Conservation (phyloP, 2,888 invertebrate genomes). For the Smittia sp. region DNA sequence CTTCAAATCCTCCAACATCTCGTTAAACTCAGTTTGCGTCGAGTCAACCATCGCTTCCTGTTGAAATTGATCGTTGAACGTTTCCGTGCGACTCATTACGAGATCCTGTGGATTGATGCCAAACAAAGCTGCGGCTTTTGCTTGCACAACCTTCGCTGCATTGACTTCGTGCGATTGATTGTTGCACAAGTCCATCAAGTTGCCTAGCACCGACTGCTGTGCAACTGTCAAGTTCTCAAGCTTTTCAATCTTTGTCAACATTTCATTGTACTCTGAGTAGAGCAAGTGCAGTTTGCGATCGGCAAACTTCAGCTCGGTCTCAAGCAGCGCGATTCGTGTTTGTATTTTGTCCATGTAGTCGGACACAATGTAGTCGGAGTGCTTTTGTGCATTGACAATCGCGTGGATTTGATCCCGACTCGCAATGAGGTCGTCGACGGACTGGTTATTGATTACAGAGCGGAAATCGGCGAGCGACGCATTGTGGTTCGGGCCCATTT, state of each 20-base stretch:
- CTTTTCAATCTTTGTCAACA: conserved; percentile 90
- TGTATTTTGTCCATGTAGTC: conserved; percentile 90
- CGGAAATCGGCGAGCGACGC: conserved; percentile 34
- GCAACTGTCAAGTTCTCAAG: conserved; percentile 81
- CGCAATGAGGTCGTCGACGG: conserved; percentile 20
- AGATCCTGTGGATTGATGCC: conserved; percentile 46
- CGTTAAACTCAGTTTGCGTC: conserved; percentile 45
- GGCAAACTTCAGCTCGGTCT: conserved; percentile 87
- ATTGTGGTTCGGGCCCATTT: conserved; percentile 17
- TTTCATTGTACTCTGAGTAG: conserved; percentile 88
- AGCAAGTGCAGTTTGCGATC: conserved; percentile 88
- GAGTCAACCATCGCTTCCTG: conserved; percentile 35
- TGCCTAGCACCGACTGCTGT: conserved; percentile 86
- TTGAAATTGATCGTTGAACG: conserved; percentile 3
- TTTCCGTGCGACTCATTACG: neutral
- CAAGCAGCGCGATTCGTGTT: conserved; percentile 79
- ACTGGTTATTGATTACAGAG: conserved; percentile 9
- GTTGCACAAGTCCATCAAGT: conserved; percentile 75
- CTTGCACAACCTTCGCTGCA: conserved; percentile 49
- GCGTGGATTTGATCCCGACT: conserved; percentile 36
- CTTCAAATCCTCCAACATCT: conserved; percentile 47
- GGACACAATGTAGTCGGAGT: conserved; percentile 75
- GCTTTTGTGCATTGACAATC: conserved; percentile 44
- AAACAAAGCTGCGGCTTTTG: conserved; percentile 45
- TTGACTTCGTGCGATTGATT: conserved; percentile 56